Conservation (phyloP, 2,888 invertebrate species). For the Masnerella sp. region DNA sequence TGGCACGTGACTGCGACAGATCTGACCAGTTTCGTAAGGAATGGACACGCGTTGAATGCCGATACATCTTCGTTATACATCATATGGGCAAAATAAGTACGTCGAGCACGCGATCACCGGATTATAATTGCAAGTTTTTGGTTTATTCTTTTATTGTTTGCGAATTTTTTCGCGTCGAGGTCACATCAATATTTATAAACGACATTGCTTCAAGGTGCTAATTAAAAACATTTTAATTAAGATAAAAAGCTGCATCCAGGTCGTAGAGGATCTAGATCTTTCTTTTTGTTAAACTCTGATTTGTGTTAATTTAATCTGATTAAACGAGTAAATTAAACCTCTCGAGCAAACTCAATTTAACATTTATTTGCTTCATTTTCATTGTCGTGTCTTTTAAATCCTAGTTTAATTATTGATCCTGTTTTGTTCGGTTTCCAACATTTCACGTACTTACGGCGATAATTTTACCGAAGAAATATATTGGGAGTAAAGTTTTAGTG, state of each 20-base stretch:
- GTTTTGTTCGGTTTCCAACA: not conserved
- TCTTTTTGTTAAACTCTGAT: not conserved
- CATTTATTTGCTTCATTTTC: constrained; percentile 3
- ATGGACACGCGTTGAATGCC: constrained; percentile 64
- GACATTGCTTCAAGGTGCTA: constrained; percentile 18
- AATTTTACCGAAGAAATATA: constrained; percentile 10
- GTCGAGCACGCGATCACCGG: constrained; percentile 37
- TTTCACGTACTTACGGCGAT: not conserved
- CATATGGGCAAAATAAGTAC: constrained; percentile 53
- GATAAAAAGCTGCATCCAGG: constrained; percentile 12
- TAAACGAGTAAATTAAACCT: not conserved
- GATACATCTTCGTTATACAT: constrained; percentile 57
- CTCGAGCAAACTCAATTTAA: not conserved
- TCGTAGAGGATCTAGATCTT: not conserved
- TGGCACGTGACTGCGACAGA: constrained; percentile 69
- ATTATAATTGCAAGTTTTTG: constrained; percentile 44
- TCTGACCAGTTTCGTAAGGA: constrained; percentile 55
- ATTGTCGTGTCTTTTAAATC: not conserved
- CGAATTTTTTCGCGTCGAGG: constrained; percentile 11
- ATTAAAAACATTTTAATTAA: constrained; percentile 35
- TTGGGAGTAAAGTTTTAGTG: not conserved
- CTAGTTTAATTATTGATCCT: not conserved
- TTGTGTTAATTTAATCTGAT: constrained; percentile 3
- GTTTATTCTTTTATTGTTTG: constrained; percentile 16
- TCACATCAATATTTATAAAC: constrained; percentile 24